These are phyloP conservation scores for Callipepla squamata DNA, from an alignment of 2,113 vertebrate species.

Conservation along the genomic window DNA sequence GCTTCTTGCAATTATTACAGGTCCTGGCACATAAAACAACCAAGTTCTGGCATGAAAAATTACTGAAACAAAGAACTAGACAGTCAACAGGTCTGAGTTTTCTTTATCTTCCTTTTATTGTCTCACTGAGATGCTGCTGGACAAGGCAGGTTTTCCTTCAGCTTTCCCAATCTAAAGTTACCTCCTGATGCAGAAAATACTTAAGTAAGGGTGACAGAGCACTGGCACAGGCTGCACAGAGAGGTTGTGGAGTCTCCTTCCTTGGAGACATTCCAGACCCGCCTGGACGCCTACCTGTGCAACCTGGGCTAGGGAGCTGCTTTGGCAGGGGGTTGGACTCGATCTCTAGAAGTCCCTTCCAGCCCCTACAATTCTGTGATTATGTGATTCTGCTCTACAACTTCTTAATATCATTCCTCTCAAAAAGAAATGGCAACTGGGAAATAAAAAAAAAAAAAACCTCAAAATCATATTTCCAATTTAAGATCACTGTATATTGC, in stretches of 20 bases:
- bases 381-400: not conserved
- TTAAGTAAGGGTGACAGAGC: too few species aligned
- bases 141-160: not conserved
- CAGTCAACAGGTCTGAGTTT: slow-evolving; percentile 15
- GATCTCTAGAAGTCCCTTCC: too few species aligned
- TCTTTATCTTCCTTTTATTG: not conserved
- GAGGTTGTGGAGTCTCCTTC: too few species aligned
- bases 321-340: too few species aligned
- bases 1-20: slow-evolving; percentile 25
- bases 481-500: slow-evolving; percentile 6
- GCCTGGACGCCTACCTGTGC: too few species aligned
- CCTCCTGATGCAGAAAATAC: not conserved
- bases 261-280: too few species aligned
- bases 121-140: not conserved
- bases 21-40: slow-evolving; percentile 1
- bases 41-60: slow-evolving; percentile 42
- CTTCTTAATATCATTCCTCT: not conserved
- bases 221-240: too few species aligned
- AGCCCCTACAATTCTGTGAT: too few species aligned
- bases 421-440: not conserved
- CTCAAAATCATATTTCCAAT: not conserved
- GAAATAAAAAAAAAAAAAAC: not conserved
- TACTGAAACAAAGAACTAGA: slow-evolving; percentile 12
- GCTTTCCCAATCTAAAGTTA: not conserved
- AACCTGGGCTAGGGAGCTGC: too few species aligned